Percentiles rank a stretch among this genome's conserved stretches.
Evolutionary conservation across 37 sponge, comb jelly and placozoan species (phyloP).

Genomic region (Halichondria panicea): DNA sequence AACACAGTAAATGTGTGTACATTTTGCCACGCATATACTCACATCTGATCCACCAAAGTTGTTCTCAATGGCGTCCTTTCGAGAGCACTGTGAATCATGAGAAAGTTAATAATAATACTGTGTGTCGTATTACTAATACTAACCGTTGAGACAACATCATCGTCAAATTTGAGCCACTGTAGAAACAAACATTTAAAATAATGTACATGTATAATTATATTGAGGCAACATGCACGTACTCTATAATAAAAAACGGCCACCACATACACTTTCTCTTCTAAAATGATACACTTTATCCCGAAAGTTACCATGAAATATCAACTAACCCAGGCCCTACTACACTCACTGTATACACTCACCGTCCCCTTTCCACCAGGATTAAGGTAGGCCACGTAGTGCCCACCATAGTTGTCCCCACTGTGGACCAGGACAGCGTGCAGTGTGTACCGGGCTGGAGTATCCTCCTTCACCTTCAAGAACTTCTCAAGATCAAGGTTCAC

Average conservation of each 20-base stretch:
- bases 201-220: neutral
- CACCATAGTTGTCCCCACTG: slow-evolving; percentile 98
- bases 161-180: slow-evolving; percentile 99
- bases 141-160: slow-evolving; percentile 95
- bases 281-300: neutral
- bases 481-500: slow-evolving; percentile 82
- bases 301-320: neutral
- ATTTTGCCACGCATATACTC: neutral
- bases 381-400: slow-evolving; percentile 95
- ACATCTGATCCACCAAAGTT: slow-evolving; percentile 95
- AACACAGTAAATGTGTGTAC: too few relatives aligned
- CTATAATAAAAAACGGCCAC: neutral
- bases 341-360: too few relatives aligned
- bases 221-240: neutral
- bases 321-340: too few relatives aligned
- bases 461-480: slow-evolving; percentile 76
- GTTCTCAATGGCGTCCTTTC: slow-evolving; percentile 92
- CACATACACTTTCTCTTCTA: neutral
- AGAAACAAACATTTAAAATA: slow-evolving; percentile 16
- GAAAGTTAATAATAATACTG: neutral
- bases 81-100: slow-evolving; percentile 60
- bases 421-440: slow-evolving; percentile 96
- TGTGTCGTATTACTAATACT: neutral
- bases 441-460: slow-evolving; percentile 68
- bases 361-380: slow-evolving; percentile 91